Conservation (phyloP, 2,113 vertebrate species). For the Ciconia maguari region DNA sequence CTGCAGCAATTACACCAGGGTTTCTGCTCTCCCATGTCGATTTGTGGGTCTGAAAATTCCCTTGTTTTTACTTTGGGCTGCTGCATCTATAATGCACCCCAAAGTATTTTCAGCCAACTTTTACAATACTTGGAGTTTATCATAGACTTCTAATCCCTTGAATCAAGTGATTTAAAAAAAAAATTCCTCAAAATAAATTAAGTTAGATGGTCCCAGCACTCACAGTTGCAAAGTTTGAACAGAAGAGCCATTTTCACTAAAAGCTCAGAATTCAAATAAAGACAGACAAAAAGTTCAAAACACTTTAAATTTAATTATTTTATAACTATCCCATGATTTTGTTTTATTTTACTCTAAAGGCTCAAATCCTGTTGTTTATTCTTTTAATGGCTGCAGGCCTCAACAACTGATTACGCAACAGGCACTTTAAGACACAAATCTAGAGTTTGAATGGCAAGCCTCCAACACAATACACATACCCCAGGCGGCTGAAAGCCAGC, state of each 20-base stretch:
- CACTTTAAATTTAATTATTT: background rate
- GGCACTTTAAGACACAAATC: background rate
- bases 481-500: background rate
- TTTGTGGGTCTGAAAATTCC: background rate
- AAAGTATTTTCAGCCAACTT: background rate
- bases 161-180: background rate
- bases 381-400: background rate
- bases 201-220: background rate
- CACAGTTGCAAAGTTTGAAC: background rate
- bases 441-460: background rate
- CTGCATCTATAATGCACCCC: background rate
- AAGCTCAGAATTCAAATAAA: background rate
- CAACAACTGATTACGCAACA: background rate
- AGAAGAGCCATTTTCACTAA: background rate
- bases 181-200: background rate
- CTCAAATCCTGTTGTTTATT: background rate
- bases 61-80: background rate
- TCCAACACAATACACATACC: background rate
- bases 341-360: background rate
- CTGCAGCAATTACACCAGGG: background rate
- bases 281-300: background rate
- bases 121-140: background rate
- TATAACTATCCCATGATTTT: background rate
- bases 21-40: fast-evolving
- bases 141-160: background rate